These are phyloP conservation scores for Periplaneta americana DNA, from an alignment of 1,140 invertebrate species.

Conservation along the genomic window DNA sequence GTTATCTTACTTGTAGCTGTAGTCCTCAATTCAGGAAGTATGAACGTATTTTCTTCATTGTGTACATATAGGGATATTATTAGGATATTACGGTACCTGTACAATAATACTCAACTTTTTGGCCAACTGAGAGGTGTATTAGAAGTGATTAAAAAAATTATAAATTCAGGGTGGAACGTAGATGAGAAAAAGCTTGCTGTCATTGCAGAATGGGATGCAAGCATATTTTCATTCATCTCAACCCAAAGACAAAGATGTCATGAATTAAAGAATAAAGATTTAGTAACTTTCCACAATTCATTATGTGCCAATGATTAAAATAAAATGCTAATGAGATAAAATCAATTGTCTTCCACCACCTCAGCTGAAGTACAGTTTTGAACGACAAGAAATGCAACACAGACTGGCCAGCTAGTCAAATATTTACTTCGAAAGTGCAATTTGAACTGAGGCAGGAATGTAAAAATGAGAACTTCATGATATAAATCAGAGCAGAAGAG, in stretches of 20 bases:
- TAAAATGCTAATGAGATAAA: background rate
- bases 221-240: background rate
- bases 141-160: background rate
- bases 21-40: constrained; percentile 6
- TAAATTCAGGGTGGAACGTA: background rate
- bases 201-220: background rate
- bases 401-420: background rate
- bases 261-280: constrained; percentile 3
- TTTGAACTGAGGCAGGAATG: background rate
- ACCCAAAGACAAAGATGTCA: background rate
- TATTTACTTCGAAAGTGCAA: constrained; percentile 4
- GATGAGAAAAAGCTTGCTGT: background rate
- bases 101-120: constrained; percentile 9
- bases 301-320: constrained; percentile 12
- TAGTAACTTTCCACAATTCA: background rate
- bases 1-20: background rate
- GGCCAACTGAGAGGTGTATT: background rate
- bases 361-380: background rate
- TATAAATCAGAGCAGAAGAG: background rate
- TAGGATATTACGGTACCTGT: constrained; percentile 16
- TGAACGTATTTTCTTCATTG: constrained; percentile 13
- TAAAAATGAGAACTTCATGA: background rate
- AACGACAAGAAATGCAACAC: background rate
- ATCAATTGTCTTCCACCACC: constrained; percentile 18
- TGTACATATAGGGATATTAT: constrained; percentile 3